These are phyloP conservation scores for Semotilus atromaculatus DNA, from an alignment of 2,797 vertebrate species.

Conservation along the genomic window DNA sequence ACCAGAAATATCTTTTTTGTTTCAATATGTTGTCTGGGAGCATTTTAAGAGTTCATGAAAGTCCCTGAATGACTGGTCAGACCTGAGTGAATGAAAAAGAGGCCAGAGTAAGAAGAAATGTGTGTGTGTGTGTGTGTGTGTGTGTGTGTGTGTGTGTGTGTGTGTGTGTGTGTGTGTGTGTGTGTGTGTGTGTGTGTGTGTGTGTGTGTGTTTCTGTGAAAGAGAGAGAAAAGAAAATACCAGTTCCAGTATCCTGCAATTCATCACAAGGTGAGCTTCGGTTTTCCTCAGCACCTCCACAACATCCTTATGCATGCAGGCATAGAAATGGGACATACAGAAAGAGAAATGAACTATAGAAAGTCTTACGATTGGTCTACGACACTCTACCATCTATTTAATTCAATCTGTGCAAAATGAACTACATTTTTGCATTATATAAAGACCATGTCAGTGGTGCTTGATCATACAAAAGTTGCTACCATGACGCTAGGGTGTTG, in stretches of 20 bases:
- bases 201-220: not conserved
- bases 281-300: constrained; percentile 84
- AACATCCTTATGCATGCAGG: constrained; percentile 79
- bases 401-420: not conserved
- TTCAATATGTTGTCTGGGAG: constrained; percentile 71
- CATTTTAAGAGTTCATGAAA: constrained; percentile 75
- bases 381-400: not conserved
- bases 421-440: not conserved
- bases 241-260: constrained; percentile 82
- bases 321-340: not conserved
- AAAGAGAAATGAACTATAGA: not conserved
- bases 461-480: not conserved
- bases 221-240: not conserved
- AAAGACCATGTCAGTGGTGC: not conserved
- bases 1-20: constrained; percentile 56
- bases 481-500: not conserved
- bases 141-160: no score
- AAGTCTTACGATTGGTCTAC: not conserved
- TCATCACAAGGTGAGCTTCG: constrained; percentile 85
- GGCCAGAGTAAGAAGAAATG: not conserved
- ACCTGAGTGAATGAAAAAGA: constrained; percentile 64
- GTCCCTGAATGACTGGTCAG: constrained; percentile 74
- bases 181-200: no score
- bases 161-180: no score
- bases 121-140: no score